Base-by-base conservation (phyloP, 2,797 vertebrate species). In the Argyrosomus regius region DNA sequence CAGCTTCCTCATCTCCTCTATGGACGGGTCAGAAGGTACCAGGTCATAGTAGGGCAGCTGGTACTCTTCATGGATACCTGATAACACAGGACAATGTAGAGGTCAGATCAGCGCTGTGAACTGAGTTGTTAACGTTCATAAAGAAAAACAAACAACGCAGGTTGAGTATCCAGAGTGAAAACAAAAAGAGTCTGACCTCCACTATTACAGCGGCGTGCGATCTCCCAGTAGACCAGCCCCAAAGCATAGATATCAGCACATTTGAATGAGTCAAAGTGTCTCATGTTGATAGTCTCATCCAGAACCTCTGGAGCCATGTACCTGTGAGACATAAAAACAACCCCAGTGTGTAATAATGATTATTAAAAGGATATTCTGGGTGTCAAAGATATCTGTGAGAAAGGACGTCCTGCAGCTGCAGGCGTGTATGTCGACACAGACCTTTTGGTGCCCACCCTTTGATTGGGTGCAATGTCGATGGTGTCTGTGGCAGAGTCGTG, bases 301-400 rank as follows among this genome's bases (percentile, higher is more conserved):
- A 99, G 89, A 17, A 99, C 98, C 90, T 99, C 98, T 0, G 98
- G 98, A 58, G 98, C 97, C 98, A 99, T 99, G 91, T 99, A 99
- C 72, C 98, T 99, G 94, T 28, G 43, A 56, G 52, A 75, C 1
- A 10, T 4, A 26, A 65, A 53, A 83, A 75, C 57, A 85, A 77
- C 11, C 49, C 45, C 39, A 56, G 57, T 57, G 64, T 43, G 56
- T 45, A 45, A 24, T 39, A 48, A 24, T 46, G 1, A 70, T 14
- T 14, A 50, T 52, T 39, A 22, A 24, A 60, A 64, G 22, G 20
- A 41, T 67, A 26, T 28, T 52, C 26, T 31, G 24, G 39, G 10
- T 52, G 50, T 73, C 43, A 67, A 18, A 64, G 59, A 74, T 65
- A 70, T 75, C 46, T 74, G 76, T 70, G 57, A 73, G 78, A 85